These are phyloP conservation scores for Marasmarcha lunaedactyla DNA, from an alignment of 2,888 invertebrate genomes.

Conservation along the genomic window DNA sequence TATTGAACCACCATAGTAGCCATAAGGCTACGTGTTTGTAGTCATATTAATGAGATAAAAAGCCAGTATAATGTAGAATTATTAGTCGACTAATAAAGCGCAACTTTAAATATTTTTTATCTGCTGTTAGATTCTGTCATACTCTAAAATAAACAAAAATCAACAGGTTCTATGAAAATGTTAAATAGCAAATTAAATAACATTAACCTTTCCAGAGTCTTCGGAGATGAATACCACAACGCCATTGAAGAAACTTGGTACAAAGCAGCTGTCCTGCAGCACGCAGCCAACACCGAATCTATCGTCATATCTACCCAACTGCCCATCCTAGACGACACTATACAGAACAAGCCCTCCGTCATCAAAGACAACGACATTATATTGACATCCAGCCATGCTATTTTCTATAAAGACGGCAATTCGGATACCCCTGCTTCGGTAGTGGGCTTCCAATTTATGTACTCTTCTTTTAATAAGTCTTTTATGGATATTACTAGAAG, in stretches of 20 bases:
- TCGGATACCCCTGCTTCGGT: slow-evolving; percentile 88
- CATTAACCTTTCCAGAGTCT: slow-evolving; percentile 63
- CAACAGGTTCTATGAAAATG: too few species aligned
- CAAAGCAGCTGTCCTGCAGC: slow-evolving; percentile 88
- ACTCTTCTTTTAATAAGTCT: slow-evolving; percentile 74
- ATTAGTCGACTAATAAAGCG: too few species aligned
- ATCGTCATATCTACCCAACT: slow-evolving; percentile 84
- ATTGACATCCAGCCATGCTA: slow-evolving; percentile 86
- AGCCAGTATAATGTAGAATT: too few species aligned
- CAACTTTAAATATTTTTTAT: too few species aligned
- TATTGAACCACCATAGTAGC: too few species aligned
- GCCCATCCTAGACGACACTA: slow-evolving; percentile 46
- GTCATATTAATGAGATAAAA: too few species aligned
- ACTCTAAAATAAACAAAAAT: too few species aligned
- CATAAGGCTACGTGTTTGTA: too few species aligned
- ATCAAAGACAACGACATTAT: slow-evolving; percentile 65
- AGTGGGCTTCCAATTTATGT: slow-evolving; percentile 87
- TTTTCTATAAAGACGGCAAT: slow-evolving; percentile 83
- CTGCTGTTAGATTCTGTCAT: too few species aligned
- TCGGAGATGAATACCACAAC: slow-evolving; percentile 79
- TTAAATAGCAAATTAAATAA: background rate
- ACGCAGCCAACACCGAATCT: slow-evolving; percentile 80
- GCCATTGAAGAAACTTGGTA: slow-evolving; percentile 94
- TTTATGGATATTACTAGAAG: slow-evolving; percentile 74
- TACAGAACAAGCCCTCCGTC: slow-evolving; percentile 36